Percentiles rank a stretch among this genome's conserved stretches.
Conservation (phyloP, 1,140 invertebrate species). For the Eriocheir sinensis region DNA sequence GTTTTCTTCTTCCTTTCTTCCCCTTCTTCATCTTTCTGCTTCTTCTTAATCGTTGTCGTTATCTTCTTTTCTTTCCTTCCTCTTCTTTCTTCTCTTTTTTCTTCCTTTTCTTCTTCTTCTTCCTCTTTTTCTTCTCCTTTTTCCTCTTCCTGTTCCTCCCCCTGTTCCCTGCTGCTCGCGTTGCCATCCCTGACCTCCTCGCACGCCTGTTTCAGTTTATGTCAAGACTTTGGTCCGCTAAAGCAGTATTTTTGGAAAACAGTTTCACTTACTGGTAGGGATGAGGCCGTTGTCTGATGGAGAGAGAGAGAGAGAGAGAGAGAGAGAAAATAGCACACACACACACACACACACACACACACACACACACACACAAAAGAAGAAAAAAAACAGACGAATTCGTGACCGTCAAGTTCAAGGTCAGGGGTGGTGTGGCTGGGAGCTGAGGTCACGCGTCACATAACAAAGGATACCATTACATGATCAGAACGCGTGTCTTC, state of each 20-base stretch:
- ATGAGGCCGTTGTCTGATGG: background rate
- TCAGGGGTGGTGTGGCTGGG: too few species aligned
- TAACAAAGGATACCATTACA: too few species aligned
- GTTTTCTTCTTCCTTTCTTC: background rate
- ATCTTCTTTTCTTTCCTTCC: background rate
- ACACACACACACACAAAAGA: too few species aligned
- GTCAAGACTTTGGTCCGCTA: background rate
- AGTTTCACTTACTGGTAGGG: background rate
- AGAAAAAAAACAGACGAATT: too few species aligned
- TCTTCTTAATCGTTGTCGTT: background rate
- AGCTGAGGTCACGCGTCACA: too few species aligned
- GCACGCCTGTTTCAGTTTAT: slow-evolving; percentile 1
- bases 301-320: background rate
- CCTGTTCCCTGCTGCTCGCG: too few species aligned
- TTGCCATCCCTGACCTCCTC: too few species aligned
- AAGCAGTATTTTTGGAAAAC: background rate
- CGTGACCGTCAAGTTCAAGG: too few species aligned
- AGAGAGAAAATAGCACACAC: background rate
- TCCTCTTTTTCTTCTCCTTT: slow-evolving; percentile 8
- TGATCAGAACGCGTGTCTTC: too few species aligned
- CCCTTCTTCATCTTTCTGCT: background rate
- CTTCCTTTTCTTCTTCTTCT: background rate
- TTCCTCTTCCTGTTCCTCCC: background rate
- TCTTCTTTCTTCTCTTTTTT: background rate
- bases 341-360: too few species aligned